Evolutionary conservation across 2,113 vertebrate genomes (phyloP).

Genomic region (Anarhynchus alexandrinus): DNA sequence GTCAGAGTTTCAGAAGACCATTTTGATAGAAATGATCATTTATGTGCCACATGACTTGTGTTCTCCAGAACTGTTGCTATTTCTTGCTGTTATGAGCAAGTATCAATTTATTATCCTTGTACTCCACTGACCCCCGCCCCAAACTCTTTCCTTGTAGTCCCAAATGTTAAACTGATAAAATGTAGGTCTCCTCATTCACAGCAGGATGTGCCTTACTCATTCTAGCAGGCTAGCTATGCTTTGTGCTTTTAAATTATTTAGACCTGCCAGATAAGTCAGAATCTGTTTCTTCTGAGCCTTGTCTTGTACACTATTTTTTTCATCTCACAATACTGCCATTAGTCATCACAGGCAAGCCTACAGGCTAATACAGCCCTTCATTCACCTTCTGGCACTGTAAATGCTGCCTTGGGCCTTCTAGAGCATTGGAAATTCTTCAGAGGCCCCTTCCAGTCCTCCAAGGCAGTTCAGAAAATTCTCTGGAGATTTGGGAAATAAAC

Average conservation of each 20-base stretch:
- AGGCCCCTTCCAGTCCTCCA: conserved; percentile 57
- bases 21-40: not conserved
- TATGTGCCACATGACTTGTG: not conserved
- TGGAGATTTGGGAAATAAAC: conserved; percentile 46
- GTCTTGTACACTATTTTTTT: conserved; percentile 66
- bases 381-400: conserved; percentile 68
- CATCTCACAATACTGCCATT: conserved; percentile 55
- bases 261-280: conserved; percentile 64
- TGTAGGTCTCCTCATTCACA: conserved; percentile 52
- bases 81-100: not conserved
- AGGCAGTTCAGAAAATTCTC: conserved; percentile 42
- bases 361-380: conserved; percentile 54
- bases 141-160: conserved; percentile 25
- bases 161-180: conserved; percentile 54
- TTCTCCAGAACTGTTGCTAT: not conserved
- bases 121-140: not conserved
- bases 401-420: conserved; percentile 63
- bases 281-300: conserved; percentile 71
- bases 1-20: not conserved
- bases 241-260: conserved; percentile 78
- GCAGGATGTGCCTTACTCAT: conserved; percentile 52
- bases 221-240: conserved; percentile 51
- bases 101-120: not conserved
- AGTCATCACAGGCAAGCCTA: conserved; percentile 68
- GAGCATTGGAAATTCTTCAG: conserved; percentile 57